These are phyloP conservation scores for Petaurus breviceps DNA, from an alignment of 2,113 vertebrate genomes.

Conservation along the genomic window DNA sequence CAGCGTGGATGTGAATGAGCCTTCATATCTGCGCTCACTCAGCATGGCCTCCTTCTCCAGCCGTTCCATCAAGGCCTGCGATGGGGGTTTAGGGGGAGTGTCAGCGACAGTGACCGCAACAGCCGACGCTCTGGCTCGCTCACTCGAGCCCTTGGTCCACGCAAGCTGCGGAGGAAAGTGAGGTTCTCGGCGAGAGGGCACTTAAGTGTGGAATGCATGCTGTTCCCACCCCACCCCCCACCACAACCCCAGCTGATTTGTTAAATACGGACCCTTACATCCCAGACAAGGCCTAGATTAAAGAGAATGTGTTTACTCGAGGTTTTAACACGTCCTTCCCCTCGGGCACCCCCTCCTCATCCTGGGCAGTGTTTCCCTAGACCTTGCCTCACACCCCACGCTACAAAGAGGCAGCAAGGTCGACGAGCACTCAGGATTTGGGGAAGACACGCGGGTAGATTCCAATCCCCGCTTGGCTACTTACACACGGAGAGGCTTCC, in stretches of 20 bases:
- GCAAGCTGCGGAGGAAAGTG: background rate
- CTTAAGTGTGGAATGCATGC: too few relatives aligned
- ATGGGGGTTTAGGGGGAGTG: background rate
- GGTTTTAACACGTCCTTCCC: too few relatives aligned
- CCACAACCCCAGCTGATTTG: too few relatives aligned
- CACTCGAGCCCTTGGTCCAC: background rate
- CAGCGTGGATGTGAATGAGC: constrained; percentile 92
- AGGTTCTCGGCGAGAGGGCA: too few relatives aligned
- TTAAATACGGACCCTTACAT: too few relatives aligned
- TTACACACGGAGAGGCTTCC: background rate
- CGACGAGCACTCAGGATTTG: background rate
- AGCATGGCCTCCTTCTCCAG: background rate
- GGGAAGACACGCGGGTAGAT: background rate
- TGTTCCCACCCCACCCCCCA: too few relatives aligned
- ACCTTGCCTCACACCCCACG: background rate
- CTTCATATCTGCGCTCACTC: constrained; percentile 86
- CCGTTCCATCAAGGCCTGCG: background rate
- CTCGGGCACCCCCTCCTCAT: too few relatives aligned
- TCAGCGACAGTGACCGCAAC: too few relatives aligned
- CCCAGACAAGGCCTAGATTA: background rate
- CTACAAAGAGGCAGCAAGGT: background rate
- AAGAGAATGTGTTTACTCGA: background rate
- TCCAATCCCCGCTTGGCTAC: background rate
- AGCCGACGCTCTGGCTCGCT: too few relatives aligned
- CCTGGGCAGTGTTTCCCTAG: too few relatives aligned